phyloP scores from a whole-genome alignment of 2,797 vertebrate genomes.

The Melanotaenia maccullochi region DNA sequence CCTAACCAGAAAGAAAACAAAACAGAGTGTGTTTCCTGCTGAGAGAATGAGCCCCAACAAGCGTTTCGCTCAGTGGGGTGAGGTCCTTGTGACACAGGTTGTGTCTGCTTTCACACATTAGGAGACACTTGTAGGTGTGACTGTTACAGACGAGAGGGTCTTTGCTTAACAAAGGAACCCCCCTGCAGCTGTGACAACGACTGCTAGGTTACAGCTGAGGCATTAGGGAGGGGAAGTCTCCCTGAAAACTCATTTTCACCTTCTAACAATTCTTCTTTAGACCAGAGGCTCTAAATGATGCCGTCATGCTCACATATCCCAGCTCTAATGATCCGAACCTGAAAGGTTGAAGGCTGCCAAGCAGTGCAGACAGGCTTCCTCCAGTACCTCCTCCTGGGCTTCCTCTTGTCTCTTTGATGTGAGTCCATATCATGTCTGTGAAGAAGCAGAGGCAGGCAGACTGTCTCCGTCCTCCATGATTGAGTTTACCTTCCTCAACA shows the following conservation, averaged over 20 bases:
- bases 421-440: constrained; percentile 53
- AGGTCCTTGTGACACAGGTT: constrained; percentile 19
- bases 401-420: constrained; percentile 70
- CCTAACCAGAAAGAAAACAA: neutral
- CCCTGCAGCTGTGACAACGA: constrained; percentile 11
- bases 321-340: constrained; percentile 10
- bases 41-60: constrained; percentile 54
- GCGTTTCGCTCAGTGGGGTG: neutral
- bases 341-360: neutral
- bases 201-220: neutral
- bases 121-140: constrained; percentile 64
- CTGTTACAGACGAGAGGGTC: constrained; percentile 13
- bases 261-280: no score
- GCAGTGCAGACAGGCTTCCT: constrained; percentile 59
- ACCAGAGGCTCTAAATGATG: no score
- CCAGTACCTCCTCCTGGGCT: constrained; percentile 60
- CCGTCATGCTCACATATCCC: no score
- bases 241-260: no score
- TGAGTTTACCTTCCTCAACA: constrained; percentile 27
- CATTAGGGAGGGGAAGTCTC: neutral
- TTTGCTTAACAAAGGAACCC: constrained; percentile 60
- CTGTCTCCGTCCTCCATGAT: constrained; percentile 62
- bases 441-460: constrained; percentile 53
- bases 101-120: constrained; percentile 69
- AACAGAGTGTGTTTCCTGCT: constrained; percentile 57